phyloP scores from a whole-genome alignment of 2,888 invertebrate species.

The Frankliniella fusca region DNA sequence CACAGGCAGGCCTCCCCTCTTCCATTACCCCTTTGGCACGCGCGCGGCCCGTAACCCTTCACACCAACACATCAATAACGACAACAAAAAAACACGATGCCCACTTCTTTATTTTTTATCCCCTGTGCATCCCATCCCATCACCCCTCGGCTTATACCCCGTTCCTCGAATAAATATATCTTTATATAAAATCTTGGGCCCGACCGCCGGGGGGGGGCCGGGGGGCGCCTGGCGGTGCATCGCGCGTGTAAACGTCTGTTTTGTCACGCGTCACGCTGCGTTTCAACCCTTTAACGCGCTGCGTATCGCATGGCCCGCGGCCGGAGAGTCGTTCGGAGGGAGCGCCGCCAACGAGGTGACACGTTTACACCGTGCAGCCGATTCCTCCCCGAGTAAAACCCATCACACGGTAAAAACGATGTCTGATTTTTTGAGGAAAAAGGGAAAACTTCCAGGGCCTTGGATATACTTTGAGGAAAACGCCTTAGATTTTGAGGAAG shows the following conservation, averaged over 20 bases:
- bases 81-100: neutral
- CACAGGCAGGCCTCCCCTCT: neutral
- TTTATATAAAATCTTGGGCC: constrained; percentile 7
- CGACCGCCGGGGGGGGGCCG: neutral
- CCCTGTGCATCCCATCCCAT: neutral
- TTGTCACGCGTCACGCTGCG: neutral
- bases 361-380: too few species aligned
- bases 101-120: neutral
- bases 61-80: neutral
- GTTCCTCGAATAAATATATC: neutral
- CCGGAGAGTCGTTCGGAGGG: too few species aligned
- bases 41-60: constrained; percentile 8
- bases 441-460: too few species aligned
- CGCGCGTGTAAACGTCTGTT: constrained; percentile 17
- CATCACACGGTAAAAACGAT: too few species aligned
- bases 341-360: too few species aligned
- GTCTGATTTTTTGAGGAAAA: too few species aligned
- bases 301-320: too few species aligned
- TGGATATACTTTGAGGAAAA: too few species aligned
- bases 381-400: too few species aligned
- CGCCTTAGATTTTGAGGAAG: too few species aligned
- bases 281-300: neutral
- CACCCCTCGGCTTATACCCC: neutral
- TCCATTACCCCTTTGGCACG: constrained; percentile 1
- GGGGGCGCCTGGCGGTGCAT: neutral